phyloP scores from a whole-genome alignment of 2,113 vertebrate genomes.

The Plotosus lineatus region DNA sequence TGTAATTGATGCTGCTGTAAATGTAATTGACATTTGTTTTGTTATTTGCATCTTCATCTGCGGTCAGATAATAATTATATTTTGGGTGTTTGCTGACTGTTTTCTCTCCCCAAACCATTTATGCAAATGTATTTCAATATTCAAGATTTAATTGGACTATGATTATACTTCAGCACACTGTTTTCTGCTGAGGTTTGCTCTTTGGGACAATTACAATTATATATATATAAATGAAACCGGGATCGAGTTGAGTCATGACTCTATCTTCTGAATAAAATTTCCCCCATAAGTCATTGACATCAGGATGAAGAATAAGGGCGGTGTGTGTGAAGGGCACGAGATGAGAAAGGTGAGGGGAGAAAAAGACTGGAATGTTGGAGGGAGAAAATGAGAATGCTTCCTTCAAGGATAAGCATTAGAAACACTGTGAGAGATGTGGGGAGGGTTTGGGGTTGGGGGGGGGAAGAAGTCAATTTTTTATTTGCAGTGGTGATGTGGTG shows the following conservation, averaged over 20 bases:
- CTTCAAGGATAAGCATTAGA: constrained; percentile 30
- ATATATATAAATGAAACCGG: constrained; percentile 18
- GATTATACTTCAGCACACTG: constrained; percentile 11
- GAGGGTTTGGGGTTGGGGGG: not conserved
- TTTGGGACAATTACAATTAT: constrained; percentile 15
- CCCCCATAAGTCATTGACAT: constrained; percentile 29
- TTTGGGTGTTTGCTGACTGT: not conserved
- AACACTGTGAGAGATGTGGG: constrained; percentile 13
- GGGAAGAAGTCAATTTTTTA: constrained; percentile 46
- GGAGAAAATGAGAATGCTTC: constrained; percentile 14
- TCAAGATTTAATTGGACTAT: constrained; percentile 15
- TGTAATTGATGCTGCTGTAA: not conserved
- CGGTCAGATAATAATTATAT: not conserved
- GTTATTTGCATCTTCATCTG: not conserved
- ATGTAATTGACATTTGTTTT: not conserved
- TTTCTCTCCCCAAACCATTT: constrained; percentile 13
- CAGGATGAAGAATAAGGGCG: constrained; percentile 35
- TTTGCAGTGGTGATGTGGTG: constrained; percentile 51
- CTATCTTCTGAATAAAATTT: constrained; percentile 39
- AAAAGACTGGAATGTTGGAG: constrained; percentile 5
- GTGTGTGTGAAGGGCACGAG: constrained; percentile 3
- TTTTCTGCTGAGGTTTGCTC: constrained; percentile 5
- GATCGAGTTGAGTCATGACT: constrained; percentile 34
- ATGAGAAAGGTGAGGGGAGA: constrained; percentile 5
- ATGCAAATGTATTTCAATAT: constrained; percentile 35